These are phyloP conservation scores for Anastrepha ludens DNA, from an alignment of 1,140 invertebrate genomes.

Conservation along the genomic window DNA sequence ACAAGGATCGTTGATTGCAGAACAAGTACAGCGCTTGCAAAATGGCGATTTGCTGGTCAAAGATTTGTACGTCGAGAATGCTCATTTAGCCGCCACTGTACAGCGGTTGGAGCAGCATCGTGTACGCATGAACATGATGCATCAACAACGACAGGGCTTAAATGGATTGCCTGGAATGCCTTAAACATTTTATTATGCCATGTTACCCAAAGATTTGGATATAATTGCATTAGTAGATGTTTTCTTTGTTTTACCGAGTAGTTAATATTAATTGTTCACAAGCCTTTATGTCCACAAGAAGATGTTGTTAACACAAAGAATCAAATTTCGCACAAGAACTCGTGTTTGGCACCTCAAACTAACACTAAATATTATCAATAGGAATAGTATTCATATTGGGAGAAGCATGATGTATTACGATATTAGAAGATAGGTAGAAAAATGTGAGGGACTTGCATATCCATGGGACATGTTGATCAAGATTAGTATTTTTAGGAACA, in stretches of 20 bases:
- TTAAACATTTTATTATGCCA: conserved; percentile 59
- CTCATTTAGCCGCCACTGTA: conserved; percentile 80
- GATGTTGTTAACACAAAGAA: conserved; percentile 21
- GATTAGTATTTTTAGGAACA: background rate
- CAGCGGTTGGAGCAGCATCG: conserved; percentile 79
- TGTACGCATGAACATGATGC: conserved; percentile 67
- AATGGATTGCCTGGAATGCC: conserved; percentile 68
- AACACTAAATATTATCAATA: conserved; percentile 22
- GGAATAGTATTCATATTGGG: background rate
- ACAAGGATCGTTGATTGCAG: conserved; percentile 79
- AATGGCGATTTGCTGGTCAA: conserved; percentile 84
- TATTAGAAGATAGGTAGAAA: conserved; percentile 20
- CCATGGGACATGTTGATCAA: background rate
- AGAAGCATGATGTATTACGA: background rate
- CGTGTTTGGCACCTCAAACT: conserved; percentile 25
- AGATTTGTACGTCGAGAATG: conserved; percentile 88
- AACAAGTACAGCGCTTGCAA: conserved; percentile 81
- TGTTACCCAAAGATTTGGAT: conserved; percentile 21
- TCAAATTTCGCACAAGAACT: conserved; percentile 33
- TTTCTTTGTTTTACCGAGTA: conserved; percentile 34
- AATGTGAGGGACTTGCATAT: background rate
- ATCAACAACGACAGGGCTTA: conserved; percentile 67
- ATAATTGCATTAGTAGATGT: background rate
- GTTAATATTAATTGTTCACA: conserved; percentile 13
- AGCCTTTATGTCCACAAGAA: conserved; percentile 1